Evolutionary conservation across 2,888 invertebrate species (phyloP).

Genomic region (Lycophotia porphyrea): DNA sequence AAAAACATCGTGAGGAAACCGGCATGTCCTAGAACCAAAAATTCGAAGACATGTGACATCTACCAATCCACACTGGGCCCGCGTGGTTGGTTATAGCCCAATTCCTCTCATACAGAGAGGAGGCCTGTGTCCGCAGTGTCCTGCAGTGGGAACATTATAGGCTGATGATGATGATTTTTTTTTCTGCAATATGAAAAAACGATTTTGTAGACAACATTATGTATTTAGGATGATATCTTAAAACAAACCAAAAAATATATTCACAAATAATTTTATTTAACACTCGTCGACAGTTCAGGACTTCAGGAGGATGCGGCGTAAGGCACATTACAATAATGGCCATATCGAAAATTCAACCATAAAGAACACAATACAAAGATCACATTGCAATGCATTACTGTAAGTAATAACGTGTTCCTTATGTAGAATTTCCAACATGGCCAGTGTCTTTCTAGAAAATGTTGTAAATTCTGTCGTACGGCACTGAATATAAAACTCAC

Average conservation of each 20-base stretch:
- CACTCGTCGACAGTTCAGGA: background rate
- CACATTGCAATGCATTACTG: background rate
- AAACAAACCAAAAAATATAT: background rate
- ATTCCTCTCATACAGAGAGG: too few species aligned
- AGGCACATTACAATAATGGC: background rate
- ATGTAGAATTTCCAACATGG: background rate
- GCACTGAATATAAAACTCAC: background rate
- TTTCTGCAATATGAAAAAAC: background rate
- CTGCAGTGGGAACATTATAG: too few species aligned
- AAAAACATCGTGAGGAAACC: too few species aligned
- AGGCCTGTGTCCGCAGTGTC: too few species aligned
- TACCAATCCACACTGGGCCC: too few species aligned
- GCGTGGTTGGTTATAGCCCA: too few species aligned
- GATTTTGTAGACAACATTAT: too few species aligned
- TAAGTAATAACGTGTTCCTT: background rate
- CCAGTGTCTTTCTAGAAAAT: background rate
- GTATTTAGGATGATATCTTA: background rate
- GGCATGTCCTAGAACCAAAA: too few species aligned
- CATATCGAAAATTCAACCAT: background rate
- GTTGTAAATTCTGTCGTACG: background rate
- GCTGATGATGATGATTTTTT: too few species aligned
- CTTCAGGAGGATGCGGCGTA: background rate
- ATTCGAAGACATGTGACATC: too few species aligned
- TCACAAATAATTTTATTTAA: slow-evolving; percentile 6
- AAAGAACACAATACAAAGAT: background rate